A percentile compares a stretch with the other conserved stretches of the same genome.
phyloP scores from a whole-genome alignment of 2,888 invertebrate species.

The Andrena fulva region DNA sequence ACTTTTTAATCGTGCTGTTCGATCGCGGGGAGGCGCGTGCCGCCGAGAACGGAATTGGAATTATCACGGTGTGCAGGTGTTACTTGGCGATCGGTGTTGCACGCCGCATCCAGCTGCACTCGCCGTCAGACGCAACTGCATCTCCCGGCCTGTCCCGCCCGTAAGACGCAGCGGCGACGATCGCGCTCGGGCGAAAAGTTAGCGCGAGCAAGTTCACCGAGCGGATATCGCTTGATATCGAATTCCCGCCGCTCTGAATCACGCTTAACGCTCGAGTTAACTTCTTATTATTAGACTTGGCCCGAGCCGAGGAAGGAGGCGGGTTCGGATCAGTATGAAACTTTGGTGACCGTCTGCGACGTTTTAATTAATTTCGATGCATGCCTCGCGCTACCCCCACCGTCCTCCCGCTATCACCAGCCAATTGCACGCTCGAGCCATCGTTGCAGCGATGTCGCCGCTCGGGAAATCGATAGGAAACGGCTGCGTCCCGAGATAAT shows the following conservation, averaged over 20 bases:
- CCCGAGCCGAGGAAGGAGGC: slow-evolving; percentile 65
- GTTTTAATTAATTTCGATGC: slow-evolving; percentile 79
- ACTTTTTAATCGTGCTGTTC: neutral
- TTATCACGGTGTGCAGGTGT: neutral
- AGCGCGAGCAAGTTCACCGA: slow-evolving; percentile 46
- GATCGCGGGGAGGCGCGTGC: neutral
- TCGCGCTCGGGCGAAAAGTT: slow-evolving; percentile 31
- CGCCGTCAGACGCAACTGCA: neutral
- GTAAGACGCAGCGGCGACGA: neutral
- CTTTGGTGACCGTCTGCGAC: slow-evolving; percentile 67
- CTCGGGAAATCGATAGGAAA: neutral
- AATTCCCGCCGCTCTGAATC: slow-evolving; percentile 71
- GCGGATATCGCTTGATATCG: slow-evolving; percentile 67
- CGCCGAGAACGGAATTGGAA: neutral
- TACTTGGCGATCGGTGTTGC: too few species aligned
- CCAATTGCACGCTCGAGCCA: slow-evolving; percentile 69
- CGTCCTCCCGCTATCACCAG: slow-evolving; percentile 69
- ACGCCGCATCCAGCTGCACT: neutral
- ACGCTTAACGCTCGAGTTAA: slow-evolving; percentile 77
- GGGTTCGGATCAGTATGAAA: slow-evolving; percentile 61
- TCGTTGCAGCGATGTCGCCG: slow-evolving; percentile 35
- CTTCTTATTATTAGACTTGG: slow-evolving; percentile 82
- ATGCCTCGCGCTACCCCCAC: neutral
- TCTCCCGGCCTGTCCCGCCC: neutral
- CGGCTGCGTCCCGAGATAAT: neutral